Evolutionary conservation across 1,140 invertebrate species (phyloP).

Genomic region (Halictus rubicundus): DNA sequence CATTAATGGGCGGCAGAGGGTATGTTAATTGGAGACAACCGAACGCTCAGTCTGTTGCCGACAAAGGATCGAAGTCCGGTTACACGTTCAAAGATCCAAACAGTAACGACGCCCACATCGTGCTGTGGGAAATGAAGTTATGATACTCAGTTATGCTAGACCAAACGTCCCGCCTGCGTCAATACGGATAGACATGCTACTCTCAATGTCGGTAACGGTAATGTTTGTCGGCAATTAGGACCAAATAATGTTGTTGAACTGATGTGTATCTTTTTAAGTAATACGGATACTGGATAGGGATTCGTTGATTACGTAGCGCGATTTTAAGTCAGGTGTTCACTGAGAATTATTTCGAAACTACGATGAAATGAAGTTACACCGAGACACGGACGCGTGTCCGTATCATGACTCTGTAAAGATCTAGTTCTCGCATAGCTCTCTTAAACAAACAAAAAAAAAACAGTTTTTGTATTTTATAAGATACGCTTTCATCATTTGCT

Average conservation of each 20-base stretch:
- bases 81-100: slow-evolving; percentile 82
- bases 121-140: slow-evolving; percentile 95
- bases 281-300: slow-evolving; percentile 35
- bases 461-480: slow-evolving; percentile 25
- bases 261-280: slow-evolving; percentile 31
- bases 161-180: slow-evolving; percentile 21
- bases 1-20: slow-evolving; percentile 92
- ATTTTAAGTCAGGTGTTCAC: slow-evolving; percentile 34
- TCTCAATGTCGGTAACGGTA: slow-evolving; percentile 18
- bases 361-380: background rate
- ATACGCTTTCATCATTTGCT: slow-evolving; percentile 26
- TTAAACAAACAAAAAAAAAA: slow-evolving; percentile 17
- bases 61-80: slow-evolving; percentile 73
- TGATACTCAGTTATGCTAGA: slow-evolving; percentile 79
- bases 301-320: slow-evolving; percentile 23
- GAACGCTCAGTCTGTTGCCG: slow-evolving; percentile 68
- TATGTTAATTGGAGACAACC: slow-evolving; percentile 91
- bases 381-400: background rate
- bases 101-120: slow-evolving; percentile 90
- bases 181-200: slow-evolving; percentile 37
- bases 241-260: slow-evolving; percentile 51
- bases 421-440: slow-evolving; percentile 39
- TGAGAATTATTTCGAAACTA: slow-evolving; percentile 4
- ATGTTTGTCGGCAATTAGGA: slow-evolving; percentile 45
- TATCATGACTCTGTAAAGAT: slow-evolving; percentile 10